phyloP scores from a whole-genome alignment of 2,113 vertebrate genomes.

The Sprattus sprattus region DNA sequence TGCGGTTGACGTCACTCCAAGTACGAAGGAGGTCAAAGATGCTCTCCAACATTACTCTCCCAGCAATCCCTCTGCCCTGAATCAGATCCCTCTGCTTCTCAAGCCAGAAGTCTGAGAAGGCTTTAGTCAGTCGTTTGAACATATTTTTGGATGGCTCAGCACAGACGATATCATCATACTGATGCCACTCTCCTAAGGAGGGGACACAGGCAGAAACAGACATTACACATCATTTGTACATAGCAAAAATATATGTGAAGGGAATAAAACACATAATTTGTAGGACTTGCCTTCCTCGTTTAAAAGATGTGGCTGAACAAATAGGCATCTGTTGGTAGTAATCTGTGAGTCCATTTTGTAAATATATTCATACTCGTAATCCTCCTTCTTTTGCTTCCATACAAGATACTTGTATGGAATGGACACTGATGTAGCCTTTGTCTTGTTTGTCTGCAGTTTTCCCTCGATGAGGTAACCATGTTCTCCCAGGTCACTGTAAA shows the following conservation, averaged over 20 bases:
- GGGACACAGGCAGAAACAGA: neutral
- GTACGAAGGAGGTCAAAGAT: conserved; percentile 79
- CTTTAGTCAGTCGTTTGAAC: fast-evolving
- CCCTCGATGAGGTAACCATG: conserved; percentile 81
- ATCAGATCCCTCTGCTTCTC: conserved; percentile 51
- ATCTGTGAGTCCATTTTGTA: conserved; percentile 61
- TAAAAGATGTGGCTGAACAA: conserved; percentile 56
- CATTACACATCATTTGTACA: neutral
- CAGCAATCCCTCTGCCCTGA: conserved; percentile 75
- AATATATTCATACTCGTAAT: conserved; percentile 62
- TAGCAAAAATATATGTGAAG: neutral
- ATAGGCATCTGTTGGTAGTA: conserved; percentile 67
- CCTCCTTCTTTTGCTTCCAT: neutral
- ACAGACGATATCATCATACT: conserved; percentile 91
- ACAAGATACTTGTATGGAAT: conserved; percentile 87
- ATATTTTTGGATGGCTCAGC: fast-evolving
- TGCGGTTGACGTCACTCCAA: conserved; percentile 73
- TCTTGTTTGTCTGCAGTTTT: conserved; percentile 50
- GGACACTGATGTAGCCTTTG: fast-evolving
- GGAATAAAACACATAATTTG: neutral
- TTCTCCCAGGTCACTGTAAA: conserved; percentile 64
- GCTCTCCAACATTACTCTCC: conserved; percentile 73
- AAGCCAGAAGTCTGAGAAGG: conserved; percentile 1
- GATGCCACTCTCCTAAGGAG: conserved; percentile 82
- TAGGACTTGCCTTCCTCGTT: conserved; percentile 60